Base-by-base conservation (phyloP, 1,140 invertebrate genomes). In the Drosophila nikananu region DNA sequence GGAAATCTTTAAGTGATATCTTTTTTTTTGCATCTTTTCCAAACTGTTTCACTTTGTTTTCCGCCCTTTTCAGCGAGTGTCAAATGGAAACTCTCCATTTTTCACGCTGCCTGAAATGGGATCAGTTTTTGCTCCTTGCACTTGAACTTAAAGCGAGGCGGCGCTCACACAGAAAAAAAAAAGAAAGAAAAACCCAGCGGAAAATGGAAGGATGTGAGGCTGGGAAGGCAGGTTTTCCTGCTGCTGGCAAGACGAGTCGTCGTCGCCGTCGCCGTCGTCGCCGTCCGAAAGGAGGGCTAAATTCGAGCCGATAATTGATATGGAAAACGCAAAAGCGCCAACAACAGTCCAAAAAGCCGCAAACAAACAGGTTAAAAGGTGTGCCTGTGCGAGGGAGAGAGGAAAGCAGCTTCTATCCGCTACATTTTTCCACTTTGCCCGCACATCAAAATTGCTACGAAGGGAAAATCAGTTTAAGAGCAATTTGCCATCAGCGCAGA, bases 261-360 rank as follows among this genome's bases (percentile, higher is more conserved):
- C 8, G n/a, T 41, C 39, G 7, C 8, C 41, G 8, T 42, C n/a
- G 8, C 19, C n/a, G 41, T 44, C 4, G 41, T 19, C 44, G 21
- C 13, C 6, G 37, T 49, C 42, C 39, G 12, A 55, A 67, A 54
- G 67, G 64, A 65, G 70, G 64, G 49, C 59, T 78, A 78, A 87
- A 87, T 87, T 89, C 74, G 84, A 87, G 84, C 78, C 84, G 81
- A 87, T 87, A 87, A 87, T 87, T 90, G 84, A 87, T 87, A 87
- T 65, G 83, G 83, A 87, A 87, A 86, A 77, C 83, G 65, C 77
- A 87, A 77, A 86, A 87, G 80, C 80, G 80, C 83, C 66, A 67
- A 49, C 48, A 49, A 57, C 71, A 83, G 81, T 84, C 77, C 74
- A 78, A 83, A 83, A 78, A 89, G 80, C 84, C 84, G 77, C 84